These are phyloP conservation scores for Clepsis dumicolana DNA, from an alignment of 2,888 invertebrate genomes.

Conservation along the genomic window DNA sequence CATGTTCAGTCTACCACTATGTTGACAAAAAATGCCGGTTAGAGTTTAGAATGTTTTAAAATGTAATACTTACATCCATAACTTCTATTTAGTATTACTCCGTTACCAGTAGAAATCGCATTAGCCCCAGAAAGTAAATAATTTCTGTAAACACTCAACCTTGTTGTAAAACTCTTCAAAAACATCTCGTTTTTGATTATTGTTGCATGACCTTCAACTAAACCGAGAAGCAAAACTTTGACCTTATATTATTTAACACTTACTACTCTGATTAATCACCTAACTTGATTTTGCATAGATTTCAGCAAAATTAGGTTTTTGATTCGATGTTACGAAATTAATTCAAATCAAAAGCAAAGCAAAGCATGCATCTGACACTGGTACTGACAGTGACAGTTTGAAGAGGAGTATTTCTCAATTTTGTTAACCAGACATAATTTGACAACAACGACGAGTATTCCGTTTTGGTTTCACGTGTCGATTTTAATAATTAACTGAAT, in stretches of 20 bases:
- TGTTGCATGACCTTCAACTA: background rate
- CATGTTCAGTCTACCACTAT: background rate
- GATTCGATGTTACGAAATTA: background rate
- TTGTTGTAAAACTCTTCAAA: conserved; percentile 18
- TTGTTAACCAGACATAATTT: background rate
- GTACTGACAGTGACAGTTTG: conserved; percentile 13
- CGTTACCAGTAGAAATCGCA: background rate
- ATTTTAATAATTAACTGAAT: no score
- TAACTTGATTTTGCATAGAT: background rate
- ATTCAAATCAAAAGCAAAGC: background rate
- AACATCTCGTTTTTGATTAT: conserved; percentile 16
- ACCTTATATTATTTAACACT: background rate
- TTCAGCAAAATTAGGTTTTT: background rate
- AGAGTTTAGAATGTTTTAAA: background rate
- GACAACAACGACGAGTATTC: background rate
- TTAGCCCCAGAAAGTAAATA: conserved; percentile 13
- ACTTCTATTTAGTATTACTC: conserved; percentile 7
- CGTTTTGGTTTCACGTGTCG: background rate
- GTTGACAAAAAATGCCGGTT: conserved; percentile 8
- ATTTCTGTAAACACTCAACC: conserved; percentile 25
- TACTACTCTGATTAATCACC: background rate
- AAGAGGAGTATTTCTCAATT: conserved; percentile 12
- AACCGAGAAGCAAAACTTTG: background rate
- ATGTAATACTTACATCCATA: conserved; percentile 22
- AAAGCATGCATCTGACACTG: background rate